phyloP scores from a whole-genome alignment of 2,797 vertebrate genomes.

The Onychomys arenicola region DNA sequence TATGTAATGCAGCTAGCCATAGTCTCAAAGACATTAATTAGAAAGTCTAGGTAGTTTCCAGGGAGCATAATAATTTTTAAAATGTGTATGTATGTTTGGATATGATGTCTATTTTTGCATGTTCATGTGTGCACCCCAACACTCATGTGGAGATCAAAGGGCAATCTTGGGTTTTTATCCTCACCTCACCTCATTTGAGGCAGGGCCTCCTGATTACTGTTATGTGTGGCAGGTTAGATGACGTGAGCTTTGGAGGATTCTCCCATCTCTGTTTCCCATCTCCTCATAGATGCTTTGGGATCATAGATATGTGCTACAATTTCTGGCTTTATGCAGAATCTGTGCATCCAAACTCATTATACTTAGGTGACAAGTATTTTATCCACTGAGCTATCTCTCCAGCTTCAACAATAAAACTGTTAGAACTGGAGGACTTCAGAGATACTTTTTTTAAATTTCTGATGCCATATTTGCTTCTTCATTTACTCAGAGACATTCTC shows the following conservation, averaged over 20 bases:
- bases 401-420: background rate
- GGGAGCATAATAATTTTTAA: background rate
- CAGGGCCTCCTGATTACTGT: background rate
- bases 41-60: background rate
- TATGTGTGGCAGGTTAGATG: background rate
- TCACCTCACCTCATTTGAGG: background rate
- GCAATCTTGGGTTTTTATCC: background rate
- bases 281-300: background rate
- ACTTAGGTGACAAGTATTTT: background rate
- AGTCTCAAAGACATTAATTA: conserved; percentile 1
- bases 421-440: background rate
- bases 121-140: background rate
- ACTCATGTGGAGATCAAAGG: background rate
- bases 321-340: background rate
- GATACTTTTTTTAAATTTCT: background rate
- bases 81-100: background rate
- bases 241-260: background rate
- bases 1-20: background rate
- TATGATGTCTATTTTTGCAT: background rate
- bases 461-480: background rate
- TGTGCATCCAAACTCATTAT: background rate
- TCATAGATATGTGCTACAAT: background rate
- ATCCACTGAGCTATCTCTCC: background rate
- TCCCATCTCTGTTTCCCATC: background rate
- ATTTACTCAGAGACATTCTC: background rate